Evolutionary conservation across 1,140 invertebrate genomes (phyloP).

Genomic region (Ctenoplectra terminalis): DNA sequence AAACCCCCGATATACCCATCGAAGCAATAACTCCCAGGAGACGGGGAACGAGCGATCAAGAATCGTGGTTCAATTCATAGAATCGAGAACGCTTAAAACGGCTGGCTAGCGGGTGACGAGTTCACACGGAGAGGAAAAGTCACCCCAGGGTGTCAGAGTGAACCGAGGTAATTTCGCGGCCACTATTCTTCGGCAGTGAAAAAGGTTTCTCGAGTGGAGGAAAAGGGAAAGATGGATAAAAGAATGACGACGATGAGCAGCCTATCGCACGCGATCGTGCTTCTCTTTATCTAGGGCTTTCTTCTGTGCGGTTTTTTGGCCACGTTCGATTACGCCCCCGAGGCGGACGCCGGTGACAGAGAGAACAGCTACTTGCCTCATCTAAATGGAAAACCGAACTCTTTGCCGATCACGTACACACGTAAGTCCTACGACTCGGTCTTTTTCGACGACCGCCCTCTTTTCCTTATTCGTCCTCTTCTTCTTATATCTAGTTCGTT

Average conservation of each 20-base stretch:
- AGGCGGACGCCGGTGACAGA: slow-evolving; percentile 70
- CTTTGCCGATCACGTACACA: slow-evolving; percentile 72
- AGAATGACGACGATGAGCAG: slow-evolving; percentile 47
- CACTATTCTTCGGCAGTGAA: neutral
- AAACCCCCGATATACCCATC: neutral
- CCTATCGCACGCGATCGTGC: slow-evolving; percentile 68
- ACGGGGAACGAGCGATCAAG: neutral
- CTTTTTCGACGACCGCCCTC: neutral
- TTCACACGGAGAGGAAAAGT: neutral
- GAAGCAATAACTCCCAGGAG: neutral
- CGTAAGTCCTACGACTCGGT: slow-evolving; percentile 70
- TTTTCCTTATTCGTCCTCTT: neutral
- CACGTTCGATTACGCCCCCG: slow-evolving; percentile 75
- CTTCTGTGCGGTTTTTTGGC: slow-evolving; percentile 77
- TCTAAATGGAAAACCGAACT: slow-evolving; percentile 75
- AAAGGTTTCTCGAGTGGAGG: neutral
- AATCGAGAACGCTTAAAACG: neutral
- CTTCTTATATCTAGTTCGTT: neutral
- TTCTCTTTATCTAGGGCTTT: slow-evolving; percentile 77
- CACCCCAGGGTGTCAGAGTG: slow-evolving; percentile 9
- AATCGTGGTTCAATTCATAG: slow-evolving; percentile 11
- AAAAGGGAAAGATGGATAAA: neutral
- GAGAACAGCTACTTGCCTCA: slow-evolving; percentile 73
- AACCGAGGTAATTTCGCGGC: neutral
- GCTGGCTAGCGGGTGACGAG: neutral